These are phyloP conservation scores for Amazonetta brasiliensis DNA, from an alignment of 2,797 vertebrate species.

Conservation along the genomic window DNA sequence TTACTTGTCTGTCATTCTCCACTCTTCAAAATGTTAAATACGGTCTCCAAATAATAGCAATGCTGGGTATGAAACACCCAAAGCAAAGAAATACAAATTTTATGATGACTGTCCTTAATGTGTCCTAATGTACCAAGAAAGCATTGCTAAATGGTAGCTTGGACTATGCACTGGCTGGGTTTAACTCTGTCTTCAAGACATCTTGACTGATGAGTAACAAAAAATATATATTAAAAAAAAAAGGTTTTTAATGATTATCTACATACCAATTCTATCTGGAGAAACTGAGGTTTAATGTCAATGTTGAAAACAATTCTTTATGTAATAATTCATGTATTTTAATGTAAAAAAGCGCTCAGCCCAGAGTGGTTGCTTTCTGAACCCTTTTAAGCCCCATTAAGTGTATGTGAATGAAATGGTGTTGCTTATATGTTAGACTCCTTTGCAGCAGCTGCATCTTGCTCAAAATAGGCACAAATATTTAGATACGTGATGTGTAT, in stretches of 20 bases:
- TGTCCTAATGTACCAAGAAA: background rate
- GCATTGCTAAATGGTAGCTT: background rate
- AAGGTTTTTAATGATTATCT: background rate
- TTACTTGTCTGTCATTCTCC: background rate
- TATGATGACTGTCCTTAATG: background rate
- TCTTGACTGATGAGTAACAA: background rate
- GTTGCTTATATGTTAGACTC: background rate
- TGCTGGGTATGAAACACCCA: background rate
- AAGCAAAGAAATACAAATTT: background rate
- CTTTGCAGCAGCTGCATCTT: background rate
- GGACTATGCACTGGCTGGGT: background rate
- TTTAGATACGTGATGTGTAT: background rate
- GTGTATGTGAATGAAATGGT: background rate
- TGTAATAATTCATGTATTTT: background rate
- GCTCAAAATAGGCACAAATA: background rate
- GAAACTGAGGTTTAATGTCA: background rate
- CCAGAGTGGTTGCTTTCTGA: background rate
- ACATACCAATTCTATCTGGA: background rate
- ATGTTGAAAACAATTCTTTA: background rate
- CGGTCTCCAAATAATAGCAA: background rate
- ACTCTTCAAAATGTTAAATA: conserved; percentile 12
- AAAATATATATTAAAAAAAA: too few relatives aligned
- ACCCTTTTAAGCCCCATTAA: background rate
- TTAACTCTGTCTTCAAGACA: background rate
- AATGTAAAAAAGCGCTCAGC: background rate